Evolutionary conservation across 2,888 invertebrate species (phyloP), one percentile per base, ranked within the genome.

Genomic region (Nomada goodeniana): DNA sequence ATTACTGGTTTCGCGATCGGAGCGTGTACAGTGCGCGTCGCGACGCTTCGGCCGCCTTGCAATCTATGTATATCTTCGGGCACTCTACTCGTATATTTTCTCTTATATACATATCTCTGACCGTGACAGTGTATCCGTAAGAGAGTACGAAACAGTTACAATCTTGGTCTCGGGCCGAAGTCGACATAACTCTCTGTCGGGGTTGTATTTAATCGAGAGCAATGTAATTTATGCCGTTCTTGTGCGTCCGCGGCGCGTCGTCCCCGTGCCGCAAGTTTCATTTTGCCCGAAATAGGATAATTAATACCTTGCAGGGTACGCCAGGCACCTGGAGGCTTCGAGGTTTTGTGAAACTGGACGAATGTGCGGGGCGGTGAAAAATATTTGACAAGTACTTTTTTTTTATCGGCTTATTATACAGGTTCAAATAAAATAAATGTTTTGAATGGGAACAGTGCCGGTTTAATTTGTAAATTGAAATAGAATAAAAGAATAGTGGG

Each of bases 141-240:
- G 59, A 52, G 63, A 70, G 65, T 72, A 76, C 71, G 79, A 76
- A 84, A 84, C 82, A 82, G 84, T 76, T 79, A 84, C 80, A 68
- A 76, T 74, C 80, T 72, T 70, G 57, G 63, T 77, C 69, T 57
- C 57, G 23, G 44, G 70, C 53, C 76, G 52, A 77, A 69, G 67
- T 63, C 67, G 68, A 47, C 73, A 71, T 80, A 77, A 84, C 77
- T 80, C 77, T 80, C 75, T 74, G 73, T 79, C 53, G 50, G 68
- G 70, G 76, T 76, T 68, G 76, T 63, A 70, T 83, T 75, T 83
- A 75, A 77, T 80, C 80, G 84, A 71, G 67, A 63, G 15, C 36
- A 59, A 52, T 55, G 68, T 67, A 69, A 80, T 84, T 84, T 83
- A 79, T 73, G 78, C 53, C 47, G 55, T 75, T 73, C 82, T 42